These are phyloP conservation scores for Heliconius himera DNA, from an alignment of 1,140 invertebrate genomes.

Conservation along the genomic window DNA sequence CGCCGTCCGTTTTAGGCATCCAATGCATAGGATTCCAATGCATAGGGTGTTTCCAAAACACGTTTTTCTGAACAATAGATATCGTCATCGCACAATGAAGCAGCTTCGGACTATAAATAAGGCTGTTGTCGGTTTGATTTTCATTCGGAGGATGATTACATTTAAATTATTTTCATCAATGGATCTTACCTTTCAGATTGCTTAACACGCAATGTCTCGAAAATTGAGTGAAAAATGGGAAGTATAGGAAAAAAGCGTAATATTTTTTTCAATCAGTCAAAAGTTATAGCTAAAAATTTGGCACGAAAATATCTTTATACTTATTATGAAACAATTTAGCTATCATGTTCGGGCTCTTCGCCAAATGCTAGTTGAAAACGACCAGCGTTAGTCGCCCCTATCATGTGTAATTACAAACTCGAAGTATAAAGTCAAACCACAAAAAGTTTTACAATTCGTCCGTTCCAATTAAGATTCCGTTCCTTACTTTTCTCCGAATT, in stretches of 20 bases:
- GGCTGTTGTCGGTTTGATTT: no score
- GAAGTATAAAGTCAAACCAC: not conserved
- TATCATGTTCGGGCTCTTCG: not conserved
- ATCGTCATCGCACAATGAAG: not conserved
- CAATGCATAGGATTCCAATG: not conserved
- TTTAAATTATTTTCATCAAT: no score
- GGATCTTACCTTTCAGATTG: no score
- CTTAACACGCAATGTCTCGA: no score
- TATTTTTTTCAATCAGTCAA: not conserved
- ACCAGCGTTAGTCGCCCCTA: not conserved
- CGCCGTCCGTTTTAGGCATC: not conserved
- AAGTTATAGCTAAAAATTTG: not conserved
- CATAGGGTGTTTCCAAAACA: no score
- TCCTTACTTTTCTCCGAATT: no score
- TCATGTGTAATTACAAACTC: not conserved
- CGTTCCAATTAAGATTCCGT: no score
- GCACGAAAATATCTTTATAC: slow-evolving; percentile 10
- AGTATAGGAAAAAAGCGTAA: no score
- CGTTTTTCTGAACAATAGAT: not conserved
- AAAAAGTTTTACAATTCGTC: not conserved
- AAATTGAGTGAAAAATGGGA: no score
- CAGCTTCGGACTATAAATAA: not conserved
- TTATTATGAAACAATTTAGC: not conserved
- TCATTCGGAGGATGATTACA: no score
- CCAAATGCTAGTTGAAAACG: not conserved